Percentiles rank a stretch among this genome's conserved stretches.
These are phyloP conservation scores for Scotopteryx bipunctaria DNA, from an alignment of 2,888 invertebrate species.

Conservation along the genomic window DNA sequence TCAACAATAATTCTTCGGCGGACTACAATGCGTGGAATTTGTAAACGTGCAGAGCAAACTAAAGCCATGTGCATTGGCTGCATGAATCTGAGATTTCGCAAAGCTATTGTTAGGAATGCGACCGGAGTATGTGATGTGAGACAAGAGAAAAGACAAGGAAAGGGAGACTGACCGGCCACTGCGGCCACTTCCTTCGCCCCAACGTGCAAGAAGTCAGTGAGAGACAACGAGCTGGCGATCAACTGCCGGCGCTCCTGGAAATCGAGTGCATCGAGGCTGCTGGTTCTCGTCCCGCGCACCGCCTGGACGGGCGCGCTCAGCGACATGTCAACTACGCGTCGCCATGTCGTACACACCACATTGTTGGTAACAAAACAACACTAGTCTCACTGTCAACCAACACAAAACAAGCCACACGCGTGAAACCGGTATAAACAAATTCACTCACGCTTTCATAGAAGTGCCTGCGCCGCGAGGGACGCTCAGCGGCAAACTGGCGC, in stretches of 20 bases:
- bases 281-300: slow-evolving; percentile 86
- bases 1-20: slow-evolving; percentile 33
- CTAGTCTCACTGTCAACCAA: slow-evolving; percentile 58
- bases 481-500: slow-evolving; percentile 77
- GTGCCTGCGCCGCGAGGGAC: slow-evolving; percentile 77
- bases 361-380: slow-evolving; percentile 61
- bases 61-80: slow-evolving; percentile 44
- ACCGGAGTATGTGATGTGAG: slow-evolving; percentile 43
- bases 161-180: slow-evolving; percentile 74
- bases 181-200: slow-evolving; percentile 84
- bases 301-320: slow-evolving; percentile 79
- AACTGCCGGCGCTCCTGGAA: slow-evolving; percentile 95
- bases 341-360: slow-evolving; percentile 67
- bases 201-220: slow-evolving; percentile 92
- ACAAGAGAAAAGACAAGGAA: slow-evolving; percentile 50
- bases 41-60: slow-evolving; percentile 35
- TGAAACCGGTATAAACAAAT: slow-evolving; percentile 54
- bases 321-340: slow-evolving; percentile 80
- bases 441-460: slow-evolving; percentile 56
- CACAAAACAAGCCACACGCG: slow-evolving; percentile 73
- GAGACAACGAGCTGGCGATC: slow-evolving; percentile 93
- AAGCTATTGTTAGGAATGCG: slow-evolving; percentile 71
- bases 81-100: slow-evolving; percentile 65
- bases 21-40: slow-evolving; percentile 29
- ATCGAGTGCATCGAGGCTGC: slow-evolving; percentile 94